Evolutionary conservation across 2,888 invertebrate genomes (phyloP).

Genomic region (Drosophila mimetica): DNA sequence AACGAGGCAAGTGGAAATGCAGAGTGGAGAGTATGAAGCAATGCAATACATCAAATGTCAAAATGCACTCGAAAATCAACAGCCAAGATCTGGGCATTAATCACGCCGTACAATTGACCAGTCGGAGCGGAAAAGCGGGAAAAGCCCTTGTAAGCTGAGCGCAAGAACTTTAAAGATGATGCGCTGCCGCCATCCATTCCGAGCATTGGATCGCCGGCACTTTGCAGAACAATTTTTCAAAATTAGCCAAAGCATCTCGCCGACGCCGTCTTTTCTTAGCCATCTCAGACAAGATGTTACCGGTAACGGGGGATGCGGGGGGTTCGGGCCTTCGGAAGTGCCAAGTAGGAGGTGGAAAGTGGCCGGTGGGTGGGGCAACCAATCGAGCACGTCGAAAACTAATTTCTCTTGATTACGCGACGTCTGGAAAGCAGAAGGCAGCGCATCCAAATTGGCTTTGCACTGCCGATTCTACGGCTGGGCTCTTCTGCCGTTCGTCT

Average conservation of each 20-base stretch:
- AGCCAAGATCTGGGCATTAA: conserved; percentile 71
- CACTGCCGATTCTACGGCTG: conserved; percentile 25
- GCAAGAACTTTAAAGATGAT: conserved; percentile 56
- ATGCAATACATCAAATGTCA: conserved; percentile 78
- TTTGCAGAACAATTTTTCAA: conserved; percentile 70
- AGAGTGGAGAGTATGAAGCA: conserved; percentile 27
- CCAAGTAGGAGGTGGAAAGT: conserved; percentile 10
- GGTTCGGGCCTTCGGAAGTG: background rate
- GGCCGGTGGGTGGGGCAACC: conserved; percentile 29
- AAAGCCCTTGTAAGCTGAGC: conserved; percentile 40
- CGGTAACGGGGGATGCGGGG: background rate
- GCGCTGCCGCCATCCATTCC: conserved; percentile 24
- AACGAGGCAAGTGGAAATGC: conserved; percentile 14
- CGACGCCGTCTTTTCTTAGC: conserved; percentile 38
- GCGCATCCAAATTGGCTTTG: conserved; percentile 68
- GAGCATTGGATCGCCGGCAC: conserved; percentile 38
- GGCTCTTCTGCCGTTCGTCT: conserved; percentile 18
- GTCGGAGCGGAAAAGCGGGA: conserved; percentile 14
- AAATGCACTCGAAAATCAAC: conserved; percentile 76
- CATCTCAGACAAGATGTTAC: conserved; percentile 36
- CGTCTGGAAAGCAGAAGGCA: conserved; percentile 11
- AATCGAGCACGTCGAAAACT: conserved; percentile 81
- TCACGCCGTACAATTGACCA: conserved; percentile 62
- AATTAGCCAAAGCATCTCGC: conserved; percentile 66
- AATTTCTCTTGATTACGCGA: conserved; percentile 79